phyloP scores from a whole-genome alignment of 2,113 vertebrate species.

The Oxygymnocypris stewartii region DNA sequence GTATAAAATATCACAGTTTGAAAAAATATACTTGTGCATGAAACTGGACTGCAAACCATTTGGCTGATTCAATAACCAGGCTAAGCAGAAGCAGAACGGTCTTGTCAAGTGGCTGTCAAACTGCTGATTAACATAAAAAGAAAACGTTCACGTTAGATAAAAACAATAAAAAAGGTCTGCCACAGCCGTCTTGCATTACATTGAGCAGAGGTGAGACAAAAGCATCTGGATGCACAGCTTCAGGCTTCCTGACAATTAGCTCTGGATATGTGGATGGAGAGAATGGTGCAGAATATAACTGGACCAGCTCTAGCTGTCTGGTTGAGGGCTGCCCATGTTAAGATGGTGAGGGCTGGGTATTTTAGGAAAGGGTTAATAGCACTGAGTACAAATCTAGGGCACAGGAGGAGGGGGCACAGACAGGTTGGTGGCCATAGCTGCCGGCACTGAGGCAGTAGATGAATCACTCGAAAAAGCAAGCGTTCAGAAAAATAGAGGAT shows the following conservation, averaged over 20 bases:
- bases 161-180: neutral
- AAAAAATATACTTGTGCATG: neutral
- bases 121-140: constrained; percentile 28
- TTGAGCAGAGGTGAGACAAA: neutral
- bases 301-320: neutral
- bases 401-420: constrained; percentile 14
- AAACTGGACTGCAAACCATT: neutral
- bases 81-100: neutral
- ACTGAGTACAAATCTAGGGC: constrained; percentile 34
- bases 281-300: constrained; percentile 7
- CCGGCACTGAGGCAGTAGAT: constrained; percentile 61
- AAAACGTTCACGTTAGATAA: neutral
- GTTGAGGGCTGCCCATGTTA: neutral
- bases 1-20: constrained; percentile 10
- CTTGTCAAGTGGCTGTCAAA: constrained; percentile 1
- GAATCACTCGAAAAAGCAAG: constrained; percentile 55
- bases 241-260: constrained; percentile 26
- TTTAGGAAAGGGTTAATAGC: constrained; percentile 25
- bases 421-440: constrained; percentile 54
- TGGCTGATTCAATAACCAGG: neutral
- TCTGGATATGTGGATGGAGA: constrained; percentile 24
- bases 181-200: neutral
- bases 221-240: neutral
- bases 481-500: constrained; percentile 41
- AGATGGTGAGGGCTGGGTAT: neutral